Percentiles rank a stretch among this genome's conserved stretches.
Evolutionary conservation across 2,797 vertebrate species (phyloP).

Genomic region (Linurgus olivaceus): DNA sequence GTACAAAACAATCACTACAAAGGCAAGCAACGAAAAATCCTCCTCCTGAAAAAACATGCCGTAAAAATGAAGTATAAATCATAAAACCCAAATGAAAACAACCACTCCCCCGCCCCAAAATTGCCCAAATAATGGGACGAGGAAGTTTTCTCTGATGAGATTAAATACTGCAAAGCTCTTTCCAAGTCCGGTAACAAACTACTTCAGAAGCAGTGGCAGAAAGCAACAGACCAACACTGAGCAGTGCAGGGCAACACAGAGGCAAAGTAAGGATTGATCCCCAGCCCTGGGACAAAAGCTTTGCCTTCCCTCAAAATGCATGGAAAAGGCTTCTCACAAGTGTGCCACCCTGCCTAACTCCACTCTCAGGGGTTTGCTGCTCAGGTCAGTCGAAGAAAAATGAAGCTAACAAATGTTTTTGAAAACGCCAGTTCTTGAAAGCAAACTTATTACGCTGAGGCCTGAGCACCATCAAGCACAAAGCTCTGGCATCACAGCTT

Average conservation of each 20-base stretch:
- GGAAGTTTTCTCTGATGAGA: slow-evolving; percentile 72
- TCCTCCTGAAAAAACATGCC: slow-evolving; percentile 68
- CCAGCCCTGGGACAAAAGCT: background rate
- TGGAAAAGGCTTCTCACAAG: background rate
- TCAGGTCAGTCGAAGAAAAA: slow-evolving; percentile 37
- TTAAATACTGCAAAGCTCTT: slow-evolving; percentile 69
- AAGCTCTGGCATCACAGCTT: rapidly evolving
- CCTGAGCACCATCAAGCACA: background rate
- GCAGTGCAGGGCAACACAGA: background rate
- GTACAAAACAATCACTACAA: slow-evolving; percentile 72
- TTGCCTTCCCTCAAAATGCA: background rate
- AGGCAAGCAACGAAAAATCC: slow-evolving; percentile 69
- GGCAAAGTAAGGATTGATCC: slow-evolving; percentile 14
- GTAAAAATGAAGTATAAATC: slow-evolving; percentile 67
- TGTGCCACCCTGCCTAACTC: background rate
- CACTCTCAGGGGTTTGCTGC: background rate
- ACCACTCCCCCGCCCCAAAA: slow-evolving; percentile 61
- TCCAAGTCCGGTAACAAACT: slow-evolving; percentile 63
- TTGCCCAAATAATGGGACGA: slow-evolving; percentile 51
- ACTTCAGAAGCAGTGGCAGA: slow-evolving; percentile 24
- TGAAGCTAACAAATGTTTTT: slow-evolving; percentile 35
- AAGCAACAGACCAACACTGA: background rate
- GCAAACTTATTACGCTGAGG: background rate
- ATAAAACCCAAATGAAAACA: slow-evolving; percentile 67
- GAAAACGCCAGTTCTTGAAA: background rate